phyloP scores from a whole-genome alignment of 2,113 vertebrate genomes.

The Halcyon senegalensis region DNA sequence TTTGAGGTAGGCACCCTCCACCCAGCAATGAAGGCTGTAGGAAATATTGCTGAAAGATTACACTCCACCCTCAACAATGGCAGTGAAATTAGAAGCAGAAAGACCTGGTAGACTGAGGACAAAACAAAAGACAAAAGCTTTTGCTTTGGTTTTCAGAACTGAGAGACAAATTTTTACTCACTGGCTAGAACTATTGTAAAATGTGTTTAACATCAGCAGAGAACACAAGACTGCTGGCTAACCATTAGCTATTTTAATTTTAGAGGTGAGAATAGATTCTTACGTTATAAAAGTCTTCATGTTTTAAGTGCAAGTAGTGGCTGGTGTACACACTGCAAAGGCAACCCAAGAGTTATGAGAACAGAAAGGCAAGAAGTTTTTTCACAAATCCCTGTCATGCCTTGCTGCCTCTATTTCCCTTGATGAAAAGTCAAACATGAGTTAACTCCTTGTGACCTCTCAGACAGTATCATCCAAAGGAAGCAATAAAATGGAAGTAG shows the following conservation, averaged over 20 bases:
- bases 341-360: background rate
- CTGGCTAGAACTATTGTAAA: background rate
- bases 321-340: background rate
- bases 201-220: background rate
- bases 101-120: background rate
- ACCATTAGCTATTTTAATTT: background rate
- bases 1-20: background rate
- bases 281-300: background rate
- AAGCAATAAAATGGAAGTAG: background rate
- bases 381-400: background rate
- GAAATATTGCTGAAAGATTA: background rate
- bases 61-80: accelerated
- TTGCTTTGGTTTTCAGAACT: background rate
- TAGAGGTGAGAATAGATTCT: background rate
- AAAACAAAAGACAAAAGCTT: background rate
- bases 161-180: background rate
- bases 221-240: background rate
- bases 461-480: background rate
- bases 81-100: background rate
- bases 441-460: background rate
- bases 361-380: background rate
- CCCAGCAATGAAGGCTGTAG: background rate
- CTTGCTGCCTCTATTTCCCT: background rate
- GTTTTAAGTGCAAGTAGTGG: background rate
- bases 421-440: background rate